phyloP scores from a whole-genome alignment of 2,113 vertebrate genomes.

The Poeciliopsis prolifica region DNA sequence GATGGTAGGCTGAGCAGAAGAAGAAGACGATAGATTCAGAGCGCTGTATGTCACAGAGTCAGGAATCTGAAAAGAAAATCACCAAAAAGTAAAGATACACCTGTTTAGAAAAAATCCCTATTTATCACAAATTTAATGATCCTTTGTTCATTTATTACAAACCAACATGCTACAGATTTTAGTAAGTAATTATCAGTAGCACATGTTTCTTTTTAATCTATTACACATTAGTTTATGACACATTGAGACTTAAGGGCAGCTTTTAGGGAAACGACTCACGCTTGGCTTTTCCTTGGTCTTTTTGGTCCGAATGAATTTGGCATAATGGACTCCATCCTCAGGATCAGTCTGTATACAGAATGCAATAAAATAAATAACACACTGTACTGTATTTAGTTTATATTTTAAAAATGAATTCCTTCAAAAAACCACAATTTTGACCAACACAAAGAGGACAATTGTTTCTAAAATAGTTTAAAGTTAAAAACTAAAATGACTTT shows the following conservation, averaged over 20 bases:
- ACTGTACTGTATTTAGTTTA: not conserved
- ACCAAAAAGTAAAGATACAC: not conserved
- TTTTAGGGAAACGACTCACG: not conserved
- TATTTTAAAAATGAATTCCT: too few relatives aligned
- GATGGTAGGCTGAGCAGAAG: not conserved
- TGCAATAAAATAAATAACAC: not conserved
- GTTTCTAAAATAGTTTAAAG: too few relatives aligned
- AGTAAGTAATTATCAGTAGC: too few relatives aligned
- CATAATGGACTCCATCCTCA: not conserved
- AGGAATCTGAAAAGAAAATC: not conserved
- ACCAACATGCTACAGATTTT: not conserved
- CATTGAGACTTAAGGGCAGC: too few relatives aligned
- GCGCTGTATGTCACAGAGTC: conserved; percentile 10
- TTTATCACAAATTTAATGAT: not conserved
- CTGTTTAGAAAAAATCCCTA: not conserved
- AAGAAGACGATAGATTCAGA: not conserved
- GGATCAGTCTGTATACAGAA: not conserved
- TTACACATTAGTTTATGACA: too few relatives aligned
- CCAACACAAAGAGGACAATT: too few relatives aligned
- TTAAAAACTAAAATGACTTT: too few relatives aligned
- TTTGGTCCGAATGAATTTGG: not conserved
- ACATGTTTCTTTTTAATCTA: too few relatives aligned
- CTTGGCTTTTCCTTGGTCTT: not conserved
- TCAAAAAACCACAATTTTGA: too few relatives aligned
- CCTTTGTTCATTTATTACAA: not conserved